Evolutionary conservation across 1,140 invertebrate species (phyloP).

Genomic region (Lepidurus apus): DNA sequence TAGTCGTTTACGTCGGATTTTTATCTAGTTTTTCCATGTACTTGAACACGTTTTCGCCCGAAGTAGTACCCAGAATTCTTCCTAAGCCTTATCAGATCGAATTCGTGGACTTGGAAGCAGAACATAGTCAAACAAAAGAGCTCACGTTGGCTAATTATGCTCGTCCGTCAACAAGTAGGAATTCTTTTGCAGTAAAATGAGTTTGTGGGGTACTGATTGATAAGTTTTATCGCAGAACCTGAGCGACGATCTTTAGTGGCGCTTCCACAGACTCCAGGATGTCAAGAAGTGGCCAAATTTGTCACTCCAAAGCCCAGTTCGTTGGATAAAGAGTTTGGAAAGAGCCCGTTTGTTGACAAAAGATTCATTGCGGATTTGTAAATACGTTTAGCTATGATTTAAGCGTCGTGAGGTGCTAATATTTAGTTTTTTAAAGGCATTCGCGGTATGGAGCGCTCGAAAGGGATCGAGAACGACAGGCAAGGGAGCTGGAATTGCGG

Average conservation of each 20-base stretch:
- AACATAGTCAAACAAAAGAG: not conserved
- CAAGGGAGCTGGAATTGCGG: not conserved
- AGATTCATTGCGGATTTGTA: not conserved
- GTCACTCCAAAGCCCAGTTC: not conserved
- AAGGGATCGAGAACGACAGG: not conserved
- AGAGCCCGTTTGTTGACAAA: not conserved
- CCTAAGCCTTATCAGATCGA: not conserved
- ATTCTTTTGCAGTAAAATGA: too few species aligned
- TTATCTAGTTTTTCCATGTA: not conserved
- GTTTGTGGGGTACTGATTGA: not conserved
- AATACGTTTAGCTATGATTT: not conserved
- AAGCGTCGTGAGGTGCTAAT: not conserved
- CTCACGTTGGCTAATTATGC: not conserved
- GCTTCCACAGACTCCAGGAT: not conserved
- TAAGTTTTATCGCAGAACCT: not conserved
- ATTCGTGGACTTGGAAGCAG: not conserved
- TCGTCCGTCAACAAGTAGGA: not conserved
- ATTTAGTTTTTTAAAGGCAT: not conserved
- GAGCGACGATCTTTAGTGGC: not conserved
- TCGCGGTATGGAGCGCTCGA: constrained; percentile 1
- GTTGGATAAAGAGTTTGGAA: not conserved
- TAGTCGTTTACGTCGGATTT: not conserved
- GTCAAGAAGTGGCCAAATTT: not conserved
- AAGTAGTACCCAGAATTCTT: not conserved
- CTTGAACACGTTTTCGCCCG: not conserved